Base-by-base conservation (phyloP, 2,113 vertebrate genomes). In the Engraulis encrasicolus region DNA sequence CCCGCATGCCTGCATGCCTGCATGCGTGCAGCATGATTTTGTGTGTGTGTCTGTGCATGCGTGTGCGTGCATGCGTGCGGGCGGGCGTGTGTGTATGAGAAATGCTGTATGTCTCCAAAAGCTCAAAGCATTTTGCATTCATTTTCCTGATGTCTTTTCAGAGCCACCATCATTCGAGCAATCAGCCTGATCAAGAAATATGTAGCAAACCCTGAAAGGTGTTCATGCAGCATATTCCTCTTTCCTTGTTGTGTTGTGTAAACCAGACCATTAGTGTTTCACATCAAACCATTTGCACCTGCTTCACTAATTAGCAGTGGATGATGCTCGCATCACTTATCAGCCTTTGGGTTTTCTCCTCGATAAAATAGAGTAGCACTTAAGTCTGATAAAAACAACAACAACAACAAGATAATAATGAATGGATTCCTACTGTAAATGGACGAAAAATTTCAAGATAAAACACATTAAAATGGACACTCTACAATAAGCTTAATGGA, bases 81-180 rank as follows among this genome's bases (percentile, higher is more conserved):
- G n/a, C n/a, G n/a, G n/a, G n/a, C n/a, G n/a, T n/a, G n/a, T n/a
- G n/a, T n/a, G n/a, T n/a, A n/a, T n/a, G n/a, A n/a, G n/a, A n/a
- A n/a, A n/a, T n/a, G n/a, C n/a, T n/a, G 17, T 74, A 74, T 74
- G 31, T 23, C 31, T 34, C 27, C 17, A 74, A 34, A 74, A 74
- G 66, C 12, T 27, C 66, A 74, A 31, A 74, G 27, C 31, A 74
- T 74, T 74, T 74, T 74, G 66, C 66, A 74, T 74, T 34, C 66
- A 74, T 74, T 74, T 74, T 74, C 66, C 31, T 74, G 17, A 74
- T 74, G 23, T 27, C 66, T 74, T 74, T 74, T 36, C 23, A 74
- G 31, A 36, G 66, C 66, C 4, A 14, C 66, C 27, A 31, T 74
- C 12, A 74, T 34, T 34, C 31, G 17, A 74, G 34, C 27, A 74